These are phyloP conservation scores for Gallinago nigripennis DNA, from an alignment of 2,797 vertebrate species.

Conservation along the genomic window DNA sequence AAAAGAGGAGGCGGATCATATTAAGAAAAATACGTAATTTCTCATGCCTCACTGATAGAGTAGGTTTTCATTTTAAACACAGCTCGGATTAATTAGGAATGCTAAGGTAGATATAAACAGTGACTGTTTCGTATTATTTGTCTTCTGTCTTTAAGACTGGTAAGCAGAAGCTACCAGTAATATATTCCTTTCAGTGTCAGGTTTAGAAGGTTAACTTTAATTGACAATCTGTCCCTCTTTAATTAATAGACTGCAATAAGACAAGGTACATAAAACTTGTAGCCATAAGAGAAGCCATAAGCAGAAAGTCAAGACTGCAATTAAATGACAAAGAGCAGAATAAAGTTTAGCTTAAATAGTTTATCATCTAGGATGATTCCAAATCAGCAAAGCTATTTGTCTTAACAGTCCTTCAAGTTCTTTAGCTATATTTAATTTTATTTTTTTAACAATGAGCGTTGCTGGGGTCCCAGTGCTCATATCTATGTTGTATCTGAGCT, in stretches of 20 bases:
- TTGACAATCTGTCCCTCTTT: not conserved
- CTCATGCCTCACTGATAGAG: not conserved
- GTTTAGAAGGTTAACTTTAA: not conserved
- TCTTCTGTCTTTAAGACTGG: not conserved
- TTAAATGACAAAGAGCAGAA: not conserved
- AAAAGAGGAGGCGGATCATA: not conserved
- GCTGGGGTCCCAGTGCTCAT: not conserved
- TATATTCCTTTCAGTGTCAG: not conserved
- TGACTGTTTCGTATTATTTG: not conserved
- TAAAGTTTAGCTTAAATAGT: not conserved
- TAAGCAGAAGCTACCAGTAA: not conserved
- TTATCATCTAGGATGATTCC: not conserved
- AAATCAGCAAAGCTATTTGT: not conserved
- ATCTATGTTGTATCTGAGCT: not conserved
- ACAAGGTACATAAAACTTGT: not conserved
- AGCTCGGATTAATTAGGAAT: not conserved
- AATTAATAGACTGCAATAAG: not conserved
- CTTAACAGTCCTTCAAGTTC: not conserved
- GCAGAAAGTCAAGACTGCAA: not conserved
- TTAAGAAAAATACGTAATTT: not conserved
- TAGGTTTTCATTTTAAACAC: not conserved
- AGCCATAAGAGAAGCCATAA: rapidly evolving
- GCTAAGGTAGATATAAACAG: not conserved
- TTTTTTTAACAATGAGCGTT: not conserved
- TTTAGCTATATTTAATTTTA: not conserved